Evolutionary conservation across 1,140 invertebrate genomes (phyloP).

Genomic region (Lordiphosa mommai): DNA sequence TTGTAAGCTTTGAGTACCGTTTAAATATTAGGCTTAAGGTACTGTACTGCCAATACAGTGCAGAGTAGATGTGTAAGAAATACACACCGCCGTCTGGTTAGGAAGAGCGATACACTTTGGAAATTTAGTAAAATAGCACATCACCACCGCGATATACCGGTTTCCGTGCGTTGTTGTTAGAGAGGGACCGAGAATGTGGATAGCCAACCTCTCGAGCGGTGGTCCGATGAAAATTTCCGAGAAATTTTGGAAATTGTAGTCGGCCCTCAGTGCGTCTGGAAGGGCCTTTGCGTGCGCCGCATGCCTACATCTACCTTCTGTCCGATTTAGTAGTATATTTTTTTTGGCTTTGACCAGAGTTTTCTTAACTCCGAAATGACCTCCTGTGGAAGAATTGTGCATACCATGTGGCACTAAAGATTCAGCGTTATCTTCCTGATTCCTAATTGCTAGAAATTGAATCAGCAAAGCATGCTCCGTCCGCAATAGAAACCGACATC

Average conservation of each 20-base stretch:
- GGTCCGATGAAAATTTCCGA: background rate
- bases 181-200: conserved; percentile 77
- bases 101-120: background rate
- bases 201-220: conserved; percentile 48
- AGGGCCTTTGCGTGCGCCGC: conserved; percentile 42
- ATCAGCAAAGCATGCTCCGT: background rate
- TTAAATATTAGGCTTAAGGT: too few relatives aligned
- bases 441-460: background rate
- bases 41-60: too few relatives aligned
- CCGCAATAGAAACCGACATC: too few relatives aligned
- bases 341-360: conserved; percentile 16
- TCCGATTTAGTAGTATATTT: conserved; percentile 41
- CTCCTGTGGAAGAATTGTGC: conserved; percentile 24
- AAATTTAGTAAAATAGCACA: too few relatives aligned
- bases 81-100: conserved; percentile 75
- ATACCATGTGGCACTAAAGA: background rate
- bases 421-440: background rate
- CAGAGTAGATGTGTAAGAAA: too few relatives aligned
- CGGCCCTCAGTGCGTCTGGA: conserved; percentile 5
- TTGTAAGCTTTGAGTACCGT: too few relatives aligned
- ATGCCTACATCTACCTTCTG: conserved; percentile 35
- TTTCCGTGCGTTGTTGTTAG: background rate
- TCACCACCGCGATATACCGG: too few relatives aligned
- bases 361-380: conserved; percentile 35
- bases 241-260: too few relatives aligned